Percentiles rank a stretch among this genome's conserved stretches.
Evolutionary conservation across 2,113 vertebrate species (phyloP).

Genomic region (Talpa occidentalis): DNA sequence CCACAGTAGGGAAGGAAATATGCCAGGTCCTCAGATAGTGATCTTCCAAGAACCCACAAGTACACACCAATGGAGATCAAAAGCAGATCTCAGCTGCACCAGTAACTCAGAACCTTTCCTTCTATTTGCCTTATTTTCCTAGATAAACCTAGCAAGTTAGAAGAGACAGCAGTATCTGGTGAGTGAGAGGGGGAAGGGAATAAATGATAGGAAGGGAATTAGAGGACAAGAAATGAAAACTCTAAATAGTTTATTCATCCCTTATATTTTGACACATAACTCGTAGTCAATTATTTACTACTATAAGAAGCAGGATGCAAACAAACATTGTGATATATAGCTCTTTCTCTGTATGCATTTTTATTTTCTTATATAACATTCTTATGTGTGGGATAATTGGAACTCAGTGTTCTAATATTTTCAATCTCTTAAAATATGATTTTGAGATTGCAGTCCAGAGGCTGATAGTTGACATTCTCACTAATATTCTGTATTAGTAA

Average conservation of each 20-base stretch:
- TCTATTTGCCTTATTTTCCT: not conserved
- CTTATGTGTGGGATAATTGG: not conserved
- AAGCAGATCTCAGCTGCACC: not conserved
- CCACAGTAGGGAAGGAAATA: not conserved
- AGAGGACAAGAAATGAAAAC: not conserved
- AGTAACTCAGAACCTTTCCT: not conserved
- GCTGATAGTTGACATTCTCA: not conserved
- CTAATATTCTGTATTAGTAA: conserved; percentile 20
- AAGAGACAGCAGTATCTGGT: not conserved
- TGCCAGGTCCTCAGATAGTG: not conserved
- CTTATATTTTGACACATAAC: not conserved
- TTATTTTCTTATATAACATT: not conserved
- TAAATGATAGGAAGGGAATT: not conserved
- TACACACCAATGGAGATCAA: not conserved
- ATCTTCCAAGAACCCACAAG: not conserved
- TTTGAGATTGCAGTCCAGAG: not conserved
- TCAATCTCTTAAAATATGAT: not conserved
- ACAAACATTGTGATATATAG: not conserved
- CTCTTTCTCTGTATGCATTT: not conserved
- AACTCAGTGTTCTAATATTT: not conserved
- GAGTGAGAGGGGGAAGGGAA: not conserved
- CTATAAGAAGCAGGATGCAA: not conserved
- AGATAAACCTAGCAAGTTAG: not conserved
- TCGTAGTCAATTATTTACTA: not conserved
- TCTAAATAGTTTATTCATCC: not conserved